These are phyloP conservation scores for Myrmecobius fasciatus DNA, from an alignment of 2,113 vertebrate genomes.

Conservation along the genomic window DNA sequence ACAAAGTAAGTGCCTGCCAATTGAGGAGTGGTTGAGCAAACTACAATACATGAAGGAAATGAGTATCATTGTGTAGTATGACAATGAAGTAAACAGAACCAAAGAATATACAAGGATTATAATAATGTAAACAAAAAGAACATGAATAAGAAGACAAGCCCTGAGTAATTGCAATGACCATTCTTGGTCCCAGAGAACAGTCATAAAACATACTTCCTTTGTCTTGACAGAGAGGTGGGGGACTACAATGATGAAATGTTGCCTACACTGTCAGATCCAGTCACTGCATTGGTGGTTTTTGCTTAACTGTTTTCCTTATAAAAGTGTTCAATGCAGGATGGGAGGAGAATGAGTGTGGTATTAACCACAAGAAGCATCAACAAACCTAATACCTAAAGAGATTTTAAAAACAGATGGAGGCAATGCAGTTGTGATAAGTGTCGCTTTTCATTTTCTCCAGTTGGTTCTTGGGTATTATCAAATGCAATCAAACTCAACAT, in stretches of 20 bases:
- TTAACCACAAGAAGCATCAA: not conserved
- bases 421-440: constrained; percentile 42
- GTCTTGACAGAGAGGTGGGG: not conserved
- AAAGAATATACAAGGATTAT: not conserved
- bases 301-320: not conserved
- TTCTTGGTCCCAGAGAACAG: not conserved
- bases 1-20: not conserved
- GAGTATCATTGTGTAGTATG: not conserved
- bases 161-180: not conserved
- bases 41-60: not conserved
- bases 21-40: not conserved
- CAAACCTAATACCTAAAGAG: not conserved
- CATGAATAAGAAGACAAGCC: not conserved
- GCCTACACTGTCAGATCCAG: not conserved
- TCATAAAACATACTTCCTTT: not conserved
- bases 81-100: not conserved
- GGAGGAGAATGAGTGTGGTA: not conserved
- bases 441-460: constrained; percentile 48
- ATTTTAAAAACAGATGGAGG: not conserved
- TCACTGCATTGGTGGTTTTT: not conserved
- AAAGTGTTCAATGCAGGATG: not conserved
- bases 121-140: not conserved
- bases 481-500: constrained; percentile 40
- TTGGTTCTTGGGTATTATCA: constrained; percentile 46
- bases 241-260: not conserved